Base-by-base conservation (phyloP, 2,888 invertebrate genomes). In the Nomada ferruginata region DNA sequence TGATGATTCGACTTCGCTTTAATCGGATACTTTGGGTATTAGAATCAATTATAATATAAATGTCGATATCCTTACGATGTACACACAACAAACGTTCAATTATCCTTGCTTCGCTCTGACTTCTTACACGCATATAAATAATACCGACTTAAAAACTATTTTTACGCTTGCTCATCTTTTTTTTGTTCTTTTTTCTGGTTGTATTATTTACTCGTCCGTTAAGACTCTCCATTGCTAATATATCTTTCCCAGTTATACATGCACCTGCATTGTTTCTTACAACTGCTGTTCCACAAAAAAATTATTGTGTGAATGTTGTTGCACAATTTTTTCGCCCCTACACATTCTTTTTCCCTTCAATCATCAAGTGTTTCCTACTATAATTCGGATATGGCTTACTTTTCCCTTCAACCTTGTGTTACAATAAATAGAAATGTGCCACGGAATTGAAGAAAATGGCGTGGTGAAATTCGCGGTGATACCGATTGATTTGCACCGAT, bases 101-200 rank as follows among this genome's bases (percentile, higher is more conserved):
- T 85, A 87, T 84, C 84, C 81, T 85, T 85, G 82, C 72, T 65
- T 78, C 82, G 88, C 83, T 88, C 85, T 84, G 85, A 85, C 90
- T 91, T 89, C 91, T 92, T 92, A 92, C 88, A 92, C 89, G 91
- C 92, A 91, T 92, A 92, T 91, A 93, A 93, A 93, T 93, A 92
- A 92, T 93, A 91, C 89, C 91, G 92, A 92, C 91, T 93, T 93
- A 93, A 84, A 91, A 92, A 90, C 91, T 91, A 92, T 89, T 85
- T 87, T 36, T 85, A 86, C 83, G 81, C 70, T 83, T 75, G 80
- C 81, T 82, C 79, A 20, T 66, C 13, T 42, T 42, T 57, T 57
- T 10, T 15, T 11, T 47, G 1, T n/a, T 4, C 42, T 44, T 53
- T 63, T 29, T 36, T 20, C 2, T 26, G 61, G 10, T 18, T 20